Percentiles rank a stretch among this genome's conserved stretches.
Evolutionary conservation across 2,113 vertebrate species (phyloP).

Genomic region (Irena cyanogastra): DNA sequence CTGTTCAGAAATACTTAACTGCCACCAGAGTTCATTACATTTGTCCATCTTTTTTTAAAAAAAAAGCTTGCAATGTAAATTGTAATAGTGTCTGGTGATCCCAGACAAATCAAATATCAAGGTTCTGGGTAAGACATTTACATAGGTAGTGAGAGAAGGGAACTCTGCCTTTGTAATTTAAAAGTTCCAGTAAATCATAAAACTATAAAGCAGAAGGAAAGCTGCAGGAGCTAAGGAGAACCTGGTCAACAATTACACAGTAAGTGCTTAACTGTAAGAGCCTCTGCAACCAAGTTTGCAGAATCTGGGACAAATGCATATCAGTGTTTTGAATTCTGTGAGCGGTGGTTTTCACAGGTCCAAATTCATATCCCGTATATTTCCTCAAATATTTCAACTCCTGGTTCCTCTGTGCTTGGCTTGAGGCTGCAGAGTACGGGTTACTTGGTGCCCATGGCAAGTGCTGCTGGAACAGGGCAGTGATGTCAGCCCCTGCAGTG

Average conservation of each 20-base stretch:
- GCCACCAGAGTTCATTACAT: neutral
- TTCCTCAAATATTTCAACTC: neutral
- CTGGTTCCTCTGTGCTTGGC: neutral
- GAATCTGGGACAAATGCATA: neutral
- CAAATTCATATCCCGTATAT: neutral
- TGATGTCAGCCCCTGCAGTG: neutral
- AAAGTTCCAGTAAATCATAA: neutral
- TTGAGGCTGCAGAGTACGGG: neutral
- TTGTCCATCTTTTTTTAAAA: neutral
- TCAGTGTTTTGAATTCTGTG: neutral
- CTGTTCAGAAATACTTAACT: neutral
- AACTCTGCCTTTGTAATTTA: neutral
- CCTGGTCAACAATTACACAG: neutral
- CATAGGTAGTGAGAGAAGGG: neutral
- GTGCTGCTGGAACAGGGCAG: neutral
- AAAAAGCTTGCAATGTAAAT: neutral
- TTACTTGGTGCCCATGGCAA: neutral
- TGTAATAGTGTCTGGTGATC: neutral
- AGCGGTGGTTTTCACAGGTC: neutral
- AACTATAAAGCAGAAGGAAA: neutral
- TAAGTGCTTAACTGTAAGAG: neutral
- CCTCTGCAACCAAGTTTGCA: neutral
- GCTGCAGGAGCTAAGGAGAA: neutral
- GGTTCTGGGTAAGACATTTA: neutral
- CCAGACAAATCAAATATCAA: neutral